Base-by-base conservation (phyloP, 2,797 vertebrate species). In the Cossypha polioptera region DNA sequence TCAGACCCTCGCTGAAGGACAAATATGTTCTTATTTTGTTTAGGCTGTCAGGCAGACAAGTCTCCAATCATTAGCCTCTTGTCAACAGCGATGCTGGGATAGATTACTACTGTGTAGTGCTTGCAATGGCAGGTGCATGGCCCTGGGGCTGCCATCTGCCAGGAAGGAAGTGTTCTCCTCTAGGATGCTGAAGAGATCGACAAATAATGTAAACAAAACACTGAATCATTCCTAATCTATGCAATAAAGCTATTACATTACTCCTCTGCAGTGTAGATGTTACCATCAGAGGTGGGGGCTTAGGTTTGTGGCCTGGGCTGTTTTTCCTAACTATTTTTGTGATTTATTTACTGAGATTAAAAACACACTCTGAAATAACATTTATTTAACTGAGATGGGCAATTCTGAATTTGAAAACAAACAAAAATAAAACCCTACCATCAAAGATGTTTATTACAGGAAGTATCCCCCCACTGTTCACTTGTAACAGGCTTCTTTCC, bases 11-110 rank as follows among this genome's bases (percentile, higher is more conserved):
- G 4, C 38, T 67, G 77, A 88, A 96, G 92, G 85, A 94, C 89
- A 94, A 95, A 91, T 87, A 89, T 22, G 86, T 78, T 78, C 82
- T 91, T 78, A 48, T 92, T 97, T 80, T 95, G 97, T 97, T 97
- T 95, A 95, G 96, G 97, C 97, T 97, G 53, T 48, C 77, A 95
- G 90, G 98, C 98, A 98, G 98, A 98, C 98, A 98, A 98, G 98
- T 94, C 97, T 97, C 98, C 97, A 96, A 98, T 98, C 98, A 99
- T 98, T 98, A 98, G 98, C 97, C 98, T 98, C 98, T 98, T 98
- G 98, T 98, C 98, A 98, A 97, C 98, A 98, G 96, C 28, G 82
- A 97, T 94, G 97, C 98, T 97, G 97, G 98, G 98, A 97, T 97
- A 97, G 98, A 98, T 98, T 98, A 98, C 98, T 96, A 98, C 98